Conservation (phyloP, 2,113 vertebrate genomes). For the Megalops atlanticus region DNA sequence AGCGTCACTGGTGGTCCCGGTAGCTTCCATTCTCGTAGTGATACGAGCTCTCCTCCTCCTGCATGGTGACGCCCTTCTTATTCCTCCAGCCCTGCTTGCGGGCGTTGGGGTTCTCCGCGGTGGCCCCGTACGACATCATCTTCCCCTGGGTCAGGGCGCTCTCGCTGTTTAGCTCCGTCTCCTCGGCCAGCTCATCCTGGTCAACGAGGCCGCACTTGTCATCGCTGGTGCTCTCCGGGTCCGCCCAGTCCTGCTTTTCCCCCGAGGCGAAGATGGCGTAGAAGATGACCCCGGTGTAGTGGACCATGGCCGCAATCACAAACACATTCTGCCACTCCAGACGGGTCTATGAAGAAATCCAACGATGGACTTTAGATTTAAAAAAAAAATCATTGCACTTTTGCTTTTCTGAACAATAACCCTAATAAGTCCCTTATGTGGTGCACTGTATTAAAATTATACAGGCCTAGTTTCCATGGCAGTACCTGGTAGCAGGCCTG, state of each 20-base stretch:
- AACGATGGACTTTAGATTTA: no score
- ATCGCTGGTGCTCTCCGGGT: conserved; percentile 85
- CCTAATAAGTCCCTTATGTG: no score
- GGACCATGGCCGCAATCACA: conserved; percentile 90
- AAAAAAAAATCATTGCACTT: no score
- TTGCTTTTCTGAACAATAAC: no score
- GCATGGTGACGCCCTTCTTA: conserved; percentile 69
- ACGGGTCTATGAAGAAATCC: no score
- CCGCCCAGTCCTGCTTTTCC: conserved; percentile 96
- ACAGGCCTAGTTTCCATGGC: no score
- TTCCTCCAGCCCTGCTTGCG: conserved; percentile 75
- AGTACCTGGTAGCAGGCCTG: no score
- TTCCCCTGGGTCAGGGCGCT: conserved; percentile 69
- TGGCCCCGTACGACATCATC: conserved; percentile 82
- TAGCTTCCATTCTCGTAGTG: conserved; percentile 77
- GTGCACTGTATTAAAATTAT: no score
- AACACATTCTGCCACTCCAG: conserved; percentile 98
- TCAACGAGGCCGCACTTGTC: conserved; percentile 91
- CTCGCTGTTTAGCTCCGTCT: conserved; percentile 83
- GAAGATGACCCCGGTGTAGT: conserved; percentile 94
- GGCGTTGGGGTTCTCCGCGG: conserved; percentile 69
- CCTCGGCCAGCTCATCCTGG: conserved; percentile 89
- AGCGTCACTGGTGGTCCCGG: conserved; percentile 71
- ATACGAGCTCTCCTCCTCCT: conserved; percentile 70
- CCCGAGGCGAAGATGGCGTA: conserved; percentile 95